A percentile compares a stretch with the other conserved stretches of the same genome.
Evolutionary conservation across 2,797 vertebrate genomes (phyloP).

Genomic region (Sylvia borin): DNA sequence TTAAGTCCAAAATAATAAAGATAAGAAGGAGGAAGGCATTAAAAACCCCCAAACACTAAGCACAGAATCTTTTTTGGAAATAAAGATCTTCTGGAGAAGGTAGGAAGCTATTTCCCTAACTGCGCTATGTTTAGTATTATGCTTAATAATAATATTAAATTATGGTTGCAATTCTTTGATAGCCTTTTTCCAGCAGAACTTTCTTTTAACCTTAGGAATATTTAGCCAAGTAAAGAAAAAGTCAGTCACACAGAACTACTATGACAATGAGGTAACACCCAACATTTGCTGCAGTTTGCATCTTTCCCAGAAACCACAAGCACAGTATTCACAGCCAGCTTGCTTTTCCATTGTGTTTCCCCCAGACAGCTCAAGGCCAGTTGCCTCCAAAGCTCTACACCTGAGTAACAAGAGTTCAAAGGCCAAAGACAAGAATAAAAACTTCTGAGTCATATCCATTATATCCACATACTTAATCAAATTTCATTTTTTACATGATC

Average conservation of each 20-base stretch:
- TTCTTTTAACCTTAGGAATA: not conserved
- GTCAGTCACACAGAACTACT: not conserved
- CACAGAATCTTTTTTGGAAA: not conserved
- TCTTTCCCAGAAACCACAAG: not conserved
- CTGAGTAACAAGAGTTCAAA: not conserved
- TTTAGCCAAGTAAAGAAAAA: not conserved
- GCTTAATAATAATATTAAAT: not conserved
- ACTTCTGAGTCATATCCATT: not conserved
- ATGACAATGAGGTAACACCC: not conserved
- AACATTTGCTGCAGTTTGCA: fast-evolving
- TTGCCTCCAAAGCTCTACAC: not conserved
- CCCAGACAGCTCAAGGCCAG: not conserved
- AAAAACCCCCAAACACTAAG: not conserved
- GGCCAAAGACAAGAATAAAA: not conserved
- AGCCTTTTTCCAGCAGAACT: not conserved
- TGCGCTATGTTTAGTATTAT: fast-evolving
- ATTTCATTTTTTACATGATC: not conserved
- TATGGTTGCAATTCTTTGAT: not conserved
- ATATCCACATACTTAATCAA: not conserved
- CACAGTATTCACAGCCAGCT: not conserved
- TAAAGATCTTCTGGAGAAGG: not conserved
- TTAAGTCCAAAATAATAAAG: not conserved
- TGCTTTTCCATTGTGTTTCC: not conserved
- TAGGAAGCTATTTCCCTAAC: not conserved
- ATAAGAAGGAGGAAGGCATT: not conserved